Evolutionary conservation across 2,797 vertebrate genomes (phyloP), one percentile per base, ranked within the genome.

Genomic region (Distichodus sexfasciatus): DNA sequence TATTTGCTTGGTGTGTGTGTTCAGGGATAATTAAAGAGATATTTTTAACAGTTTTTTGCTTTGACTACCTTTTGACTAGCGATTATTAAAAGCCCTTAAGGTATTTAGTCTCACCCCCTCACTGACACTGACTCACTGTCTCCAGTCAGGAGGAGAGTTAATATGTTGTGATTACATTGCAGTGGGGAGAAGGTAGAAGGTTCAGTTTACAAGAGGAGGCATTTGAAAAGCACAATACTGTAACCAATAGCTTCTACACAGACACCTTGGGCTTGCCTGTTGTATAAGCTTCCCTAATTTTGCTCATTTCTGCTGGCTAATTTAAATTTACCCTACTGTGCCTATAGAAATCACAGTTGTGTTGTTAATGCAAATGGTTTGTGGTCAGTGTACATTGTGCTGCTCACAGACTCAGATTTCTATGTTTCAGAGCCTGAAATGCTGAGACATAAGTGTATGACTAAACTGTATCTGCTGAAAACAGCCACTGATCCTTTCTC

Each of bases 141-240:
- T 46, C 26, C 31, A 60, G 28, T 26, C 50, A 23, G 29, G 17
- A 40, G 8, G 47, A 54, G 11, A 28, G 24, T 55, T 43, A 23
- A n/a, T 29, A 59, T 75, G 9, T 28, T 65, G 59, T 75, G 28
- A 59, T 72, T 24, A 35, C 5, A 26, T 26, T 47, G 62, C 17
- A 14, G 55, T 60, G 7, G 11, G 24, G 38, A 31, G 35, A 31
- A 43, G 44, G 21, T 50, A n/a, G 17, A 24, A 12, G 19, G 26
- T 19, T n/a, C 14, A 14, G 54, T 43, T 21, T 33, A 26, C n/a
- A n/a, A n/a, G n/a, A n/a, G n/a, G n/a, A n/a, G 53, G 51, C 36
- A 60, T 40, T 40, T 8, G 43, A 60, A 59, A 60, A 60, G 35
- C 35, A 50, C 43, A 40, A 48, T 41, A 17, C 38, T 58, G 41